Evolutionary conservation across 2,113 vertebrate genomes (phyloP), one percentile per base, ranked within the genome.

Genomic region (Polyodon spathula): DNA sequence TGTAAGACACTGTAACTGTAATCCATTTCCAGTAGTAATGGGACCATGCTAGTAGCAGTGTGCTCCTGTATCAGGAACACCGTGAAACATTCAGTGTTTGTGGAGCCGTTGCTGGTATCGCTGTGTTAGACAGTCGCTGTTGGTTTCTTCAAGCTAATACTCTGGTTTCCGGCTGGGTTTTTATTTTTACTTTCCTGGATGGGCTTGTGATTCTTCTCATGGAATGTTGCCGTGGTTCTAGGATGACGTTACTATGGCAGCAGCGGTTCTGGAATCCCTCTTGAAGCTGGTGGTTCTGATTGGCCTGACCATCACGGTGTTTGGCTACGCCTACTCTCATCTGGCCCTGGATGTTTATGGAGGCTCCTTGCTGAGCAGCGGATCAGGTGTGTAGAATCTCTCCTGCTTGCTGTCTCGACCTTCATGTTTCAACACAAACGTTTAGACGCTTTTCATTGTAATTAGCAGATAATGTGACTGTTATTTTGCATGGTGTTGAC

Each of bases 261-360:
- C 95, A 1, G 65, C 76, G 7, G 93, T 96, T 2, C 80, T 96
- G 76, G 90, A 96, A 71, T 82, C 84, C 59, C 83, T 99, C 55
- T 81, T 99, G 69, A 99, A 94, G 66, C 80, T 99, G 75, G 92
- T 96, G 65, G 80, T 95, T 67, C 80, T 98, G 63, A 80, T 91
- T 6, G 94, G 96, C 54, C 80, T 99, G 66, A 89, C 92, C 63
- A 93, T 97, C 73, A 82, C 86, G 0, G 84, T 90, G 60, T 99
- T 98, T 83, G 96, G 96, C 54, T 94, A 91, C 68, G 88, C 91
- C 40, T 98, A 92, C 84, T 95, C 95, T 63, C 80, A 93, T 43
- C 75, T 99, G 82, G 93, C 91, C 54, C 81, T 99, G 73, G 92
- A 97, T 79, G 78, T 99, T 73, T 99, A 99, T 17, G 96, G 95